Conservation (phyloP, 37 sponge, comb jelly and placozoan genomes). For the Geodia barretti region DNA sequence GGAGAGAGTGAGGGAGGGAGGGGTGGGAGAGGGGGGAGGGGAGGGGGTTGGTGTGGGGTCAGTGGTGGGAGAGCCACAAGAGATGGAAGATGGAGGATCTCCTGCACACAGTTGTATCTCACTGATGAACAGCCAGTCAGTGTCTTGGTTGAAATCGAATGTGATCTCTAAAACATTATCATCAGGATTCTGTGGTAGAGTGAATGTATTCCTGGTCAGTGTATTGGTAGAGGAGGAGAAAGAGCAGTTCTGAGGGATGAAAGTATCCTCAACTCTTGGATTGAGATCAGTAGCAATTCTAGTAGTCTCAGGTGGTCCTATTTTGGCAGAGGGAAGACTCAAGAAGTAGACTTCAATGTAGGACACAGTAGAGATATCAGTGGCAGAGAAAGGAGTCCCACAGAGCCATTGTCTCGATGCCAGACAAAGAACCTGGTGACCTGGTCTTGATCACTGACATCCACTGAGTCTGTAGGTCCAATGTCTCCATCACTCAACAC, state of each 20-base stretch:
- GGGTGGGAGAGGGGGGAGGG: too few species aligned
- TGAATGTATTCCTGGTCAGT: conserved; percentile 8
- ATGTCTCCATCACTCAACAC: neutral
- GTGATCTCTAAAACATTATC: neutral
- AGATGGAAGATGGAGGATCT: neutral
- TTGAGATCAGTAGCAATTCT: neutral
- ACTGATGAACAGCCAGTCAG: conserved; percentile 45
- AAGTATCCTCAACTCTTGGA: neutral
- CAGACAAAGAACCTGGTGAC: neutral
- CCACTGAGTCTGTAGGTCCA: neutral
- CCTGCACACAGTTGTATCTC: conserved; percentile 33
- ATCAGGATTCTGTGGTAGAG: neutral
- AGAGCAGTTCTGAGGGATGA: neutral
- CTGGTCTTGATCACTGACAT: neutral
- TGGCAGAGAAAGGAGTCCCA: neutral
- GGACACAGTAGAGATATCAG: neutral
- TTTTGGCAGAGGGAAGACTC: neutral
- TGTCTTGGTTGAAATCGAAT: neutral
- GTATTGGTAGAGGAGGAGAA: neutral
- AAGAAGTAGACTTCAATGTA: neutral
- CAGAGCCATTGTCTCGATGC: neutral
- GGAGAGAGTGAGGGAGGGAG: neutral
- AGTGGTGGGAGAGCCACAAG: neutral
- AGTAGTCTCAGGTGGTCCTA: neutral
- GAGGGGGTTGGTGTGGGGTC: neutral